phyloP scores from a whole-genome alignment of 2,888 invertebrate species.

The Lasioglossum lativentre region DNA sequence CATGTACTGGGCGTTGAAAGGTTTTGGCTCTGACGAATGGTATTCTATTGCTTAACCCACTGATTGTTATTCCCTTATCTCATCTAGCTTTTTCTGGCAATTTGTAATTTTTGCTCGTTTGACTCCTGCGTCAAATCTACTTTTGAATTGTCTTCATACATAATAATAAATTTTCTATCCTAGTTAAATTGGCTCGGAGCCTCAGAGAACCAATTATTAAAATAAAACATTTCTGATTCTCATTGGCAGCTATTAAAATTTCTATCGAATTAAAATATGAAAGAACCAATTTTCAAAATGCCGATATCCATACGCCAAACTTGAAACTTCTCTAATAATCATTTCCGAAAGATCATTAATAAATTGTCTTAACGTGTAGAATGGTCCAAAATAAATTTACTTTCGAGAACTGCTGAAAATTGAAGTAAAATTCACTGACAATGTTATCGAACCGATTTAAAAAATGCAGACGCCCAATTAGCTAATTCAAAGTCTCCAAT shows the following conservation, averaged over 20 bases:
- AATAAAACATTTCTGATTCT: background rate
- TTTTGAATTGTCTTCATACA: background rate
- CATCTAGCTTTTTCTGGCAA: background rate
- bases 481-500: background rate
- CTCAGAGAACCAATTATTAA: background rate
- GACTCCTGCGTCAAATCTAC: background rate
- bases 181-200: background rate
- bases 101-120: background rate
- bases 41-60: background rate
- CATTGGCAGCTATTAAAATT: background rate
- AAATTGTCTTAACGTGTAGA: no score
- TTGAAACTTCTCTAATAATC: no score
- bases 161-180: background rate
- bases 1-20: conserved; percentile 15
- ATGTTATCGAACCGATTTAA: background rate
- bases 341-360: no score
- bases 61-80: background rate
- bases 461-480: background rate
- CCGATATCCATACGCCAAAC: no score
- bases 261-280: background rate
- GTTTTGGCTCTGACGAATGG: background rate
- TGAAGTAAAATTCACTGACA: no score
- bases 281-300: background rate
- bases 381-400: no score
- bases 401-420: no score